Conservation (phyloP, 2,888 invertebrate genomes). For the Clivina fossor region DNA sequence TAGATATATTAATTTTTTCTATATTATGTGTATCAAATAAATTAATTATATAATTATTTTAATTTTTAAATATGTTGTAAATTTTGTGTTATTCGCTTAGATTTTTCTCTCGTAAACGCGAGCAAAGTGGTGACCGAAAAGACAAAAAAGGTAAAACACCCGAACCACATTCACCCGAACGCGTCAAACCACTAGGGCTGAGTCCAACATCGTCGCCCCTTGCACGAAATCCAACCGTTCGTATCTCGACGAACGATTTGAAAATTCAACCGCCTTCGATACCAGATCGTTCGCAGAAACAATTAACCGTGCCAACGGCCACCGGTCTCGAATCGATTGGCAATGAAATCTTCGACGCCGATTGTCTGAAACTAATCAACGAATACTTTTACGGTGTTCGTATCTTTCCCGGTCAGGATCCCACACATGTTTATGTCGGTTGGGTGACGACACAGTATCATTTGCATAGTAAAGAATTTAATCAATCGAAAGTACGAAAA, state of each 20-base stretch:
- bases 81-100: too few species aligned
- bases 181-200: conserved; percentile 38
- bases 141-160: conserved; percentile 72
- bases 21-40: too few species aligned
- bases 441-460: conserved; percentile 99
- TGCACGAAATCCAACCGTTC: conserved; percentile 54
- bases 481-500: conserved; percentile 81
- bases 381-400: conserved; percentile 94
- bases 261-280: conserved; percentile 66
- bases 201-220: conserved; percentile 48
- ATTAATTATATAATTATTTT: not conserved
- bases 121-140: conserved; percentile 69
- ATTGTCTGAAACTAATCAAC: conserved; percentile 88
- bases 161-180: conserved; percentile 61
- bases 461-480: conserved; percentile 86
- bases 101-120: conserved; percentile 83
- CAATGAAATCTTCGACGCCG: conserved; percentile 83
- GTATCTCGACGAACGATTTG: conserved; percentile 60
- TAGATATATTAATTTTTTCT: too few species aligned
- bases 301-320: conserved; percentile 71
- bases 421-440: conserved; percentile 92
- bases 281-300: conserved; percentile 66
- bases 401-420: conserved; percentile 94
- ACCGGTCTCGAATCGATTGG: conserved; percentile 78
- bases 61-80: not conserved